A percentile compares a stretch with the other conserved stretches of the same genome.
Evolutionary conservation across 2,113 vertebrate species (phyloP).

Genomic region (Takifugu bimaculatus): DNA sequence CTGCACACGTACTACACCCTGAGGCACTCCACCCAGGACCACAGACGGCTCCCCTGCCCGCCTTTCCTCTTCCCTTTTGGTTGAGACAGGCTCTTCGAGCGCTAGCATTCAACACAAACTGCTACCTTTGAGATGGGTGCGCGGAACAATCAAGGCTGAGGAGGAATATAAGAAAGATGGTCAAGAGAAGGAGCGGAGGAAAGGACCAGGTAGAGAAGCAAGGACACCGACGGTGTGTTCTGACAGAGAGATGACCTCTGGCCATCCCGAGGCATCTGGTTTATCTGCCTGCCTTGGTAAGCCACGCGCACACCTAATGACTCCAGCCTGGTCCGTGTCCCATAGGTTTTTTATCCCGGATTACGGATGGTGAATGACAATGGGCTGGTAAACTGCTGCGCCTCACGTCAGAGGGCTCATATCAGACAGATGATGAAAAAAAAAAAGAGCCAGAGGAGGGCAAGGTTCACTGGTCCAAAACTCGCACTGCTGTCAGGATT

Average conservation of each 20-base stretch:
- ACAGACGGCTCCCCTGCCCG: conserved; percentile 67
- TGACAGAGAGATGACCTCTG: conserved; percentile 75
- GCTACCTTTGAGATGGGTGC: conserved; percentile 63
- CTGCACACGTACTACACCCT: conserved; percentile 72
- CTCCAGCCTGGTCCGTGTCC: conserved; percentile 59
- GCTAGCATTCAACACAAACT: conserved; percentile 62
- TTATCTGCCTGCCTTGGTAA: conserved; percentile 74
- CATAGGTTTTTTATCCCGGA: conserved; percentile 70
- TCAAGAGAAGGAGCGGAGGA: conserved; percentile 33
- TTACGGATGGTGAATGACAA: conserved; percentile 72
- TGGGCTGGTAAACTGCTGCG: conserved; percentile 54
- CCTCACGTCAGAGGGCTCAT: conserved; percentile 42
- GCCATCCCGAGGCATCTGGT: conserved; percentile 78
- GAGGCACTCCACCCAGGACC: conserved; percentile 72
- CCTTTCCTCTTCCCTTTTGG: conserved; percentile 55
- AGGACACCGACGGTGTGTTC: conserved; percentile 73
- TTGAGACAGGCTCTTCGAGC: conserved; percentile 66
- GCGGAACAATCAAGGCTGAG: conserved; percentile 74
- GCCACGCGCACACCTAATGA: conserved; percentile 73
- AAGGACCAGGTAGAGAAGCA: conserved; percentile 53
- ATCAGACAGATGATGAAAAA: conserved; percentile 50
- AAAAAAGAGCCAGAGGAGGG: conserved; percentile 17
- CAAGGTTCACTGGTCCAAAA: conserved; percentile 46
- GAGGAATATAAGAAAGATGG: conserved; percentile 74
- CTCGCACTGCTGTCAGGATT: conserved; percentile 10